phyloP scores from a whole-genome alignment of 2,888 invertebrate genomes.

The Gymnocheta viridis region DNA sequence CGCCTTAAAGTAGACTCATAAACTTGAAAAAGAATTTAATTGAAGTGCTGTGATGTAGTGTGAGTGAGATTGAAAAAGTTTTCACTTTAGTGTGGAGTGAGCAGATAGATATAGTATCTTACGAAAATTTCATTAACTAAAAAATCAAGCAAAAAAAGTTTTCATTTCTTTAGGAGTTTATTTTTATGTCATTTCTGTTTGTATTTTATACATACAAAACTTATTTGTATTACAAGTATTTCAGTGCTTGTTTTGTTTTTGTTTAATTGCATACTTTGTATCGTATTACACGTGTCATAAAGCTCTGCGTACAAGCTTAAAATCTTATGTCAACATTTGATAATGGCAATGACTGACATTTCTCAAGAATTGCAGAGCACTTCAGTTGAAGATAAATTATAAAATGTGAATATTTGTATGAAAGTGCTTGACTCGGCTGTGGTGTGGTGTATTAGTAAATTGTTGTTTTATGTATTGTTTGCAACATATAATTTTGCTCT shows the following conservation, averaged over 20 bases:
- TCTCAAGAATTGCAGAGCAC: constrained; percentile 37
- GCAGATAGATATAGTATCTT: constrained; percentile 36
- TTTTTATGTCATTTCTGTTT: constrained; percentile 36
- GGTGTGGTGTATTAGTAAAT: neutral
- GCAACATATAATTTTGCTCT: neutral
- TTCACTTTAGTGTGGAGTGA: neutral
- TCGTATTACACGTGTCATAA: constrained; percentile 74
- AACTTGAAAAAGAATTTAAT: constrained; percentile 25
- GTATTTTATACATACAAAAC: constrained; percentile 5
- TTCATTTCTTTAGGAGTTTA: constrained; percentile 36
- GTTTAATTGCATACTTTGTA: constrained; percentile 73
- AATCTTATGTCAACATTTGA: constrained; percentile 71
- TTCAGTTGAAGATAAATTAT: constrained; percentile 22
- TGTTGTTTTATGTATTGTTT: no score
- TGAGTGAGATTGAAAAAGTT: constrained; percentile 14
- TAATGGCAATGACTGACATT: constrained; percentile 63
- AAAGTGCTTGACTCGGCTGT: neutral
- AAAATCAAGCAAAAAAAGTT: constrained; percentile 43
- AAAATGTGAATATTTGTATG: neutral
- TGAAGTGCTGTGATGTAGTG: neutral
- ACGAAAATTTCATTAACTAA: constrained; percentile 60
- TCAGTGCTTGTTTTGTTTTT: constrained; percentile 59
- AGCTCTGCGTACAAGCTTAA: constrained; percentile 71
- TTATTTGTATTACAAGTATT: constrained; percentile 42
- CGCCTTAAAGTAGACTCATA: constrained; percentile 36